Evolutionary conservation across 2,113 vertebrate genomes (phyloP), one percentile per base, ranked within the genome.

Genomic region (Halcyon senegalensis): DNA sequence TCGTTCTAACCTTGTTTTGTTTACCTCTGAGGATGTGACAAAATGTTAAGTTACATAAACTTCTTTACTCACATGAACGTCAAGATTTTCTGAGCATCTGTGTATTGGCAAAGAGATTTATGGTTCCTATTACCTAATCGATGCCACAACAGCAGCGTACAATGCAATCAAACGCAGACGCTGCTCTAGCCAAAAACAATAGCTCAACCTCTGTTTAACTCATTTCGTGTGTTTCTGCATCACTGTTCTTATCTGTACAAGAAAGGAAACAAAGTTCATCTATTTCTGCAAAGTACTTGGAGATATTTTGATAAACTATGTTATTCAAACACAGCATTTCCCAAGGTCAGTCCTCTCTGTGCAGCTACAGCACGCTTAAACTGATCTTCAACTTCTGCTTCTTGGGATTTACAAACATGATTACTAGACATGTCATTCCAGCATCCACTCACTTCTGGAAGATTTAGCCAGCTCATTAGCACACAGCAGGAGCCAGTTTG

Each of bases 271-370:
- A 91, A 44, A 90, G 84, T 89, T 72, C 74, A 82, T 79, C 64
- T 78, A 58, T 43, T 51, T 41, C 89, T 21, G 64, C 70, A 68
- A 43, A 94, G 77, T 64, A 48, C 89, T 82, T 3, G 27, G 25
- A 91, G 91, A 95, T 94, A 43, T 72, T 93, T 90, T 89, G 83
- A 87, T 84, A 87, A 91, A 73, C 18, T 2, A 9, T 44, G 16
- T 70, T 89, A 31, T 25, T 72, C 63, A 56, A 89, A 90, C 72
- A 21, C 50, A 70, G 89, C 75, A 39, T 74, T 93, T 93, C 55
- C 75, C 93, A 95, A 96, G 94, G 93, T 95, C 93, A 86, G 51
- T 24, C 58, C 41, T 85, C 64, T 17, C 27, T 3, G 46, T 14
- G 13, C 33, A 77, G 63, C 66, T 37, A 23, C 43, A 18, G 55